These are phyloP conservation scores for Piezodorus guildinii DNA, from an alignment of 1,140 invertebrate genomes.

Conservation along the genomic window DNA sequence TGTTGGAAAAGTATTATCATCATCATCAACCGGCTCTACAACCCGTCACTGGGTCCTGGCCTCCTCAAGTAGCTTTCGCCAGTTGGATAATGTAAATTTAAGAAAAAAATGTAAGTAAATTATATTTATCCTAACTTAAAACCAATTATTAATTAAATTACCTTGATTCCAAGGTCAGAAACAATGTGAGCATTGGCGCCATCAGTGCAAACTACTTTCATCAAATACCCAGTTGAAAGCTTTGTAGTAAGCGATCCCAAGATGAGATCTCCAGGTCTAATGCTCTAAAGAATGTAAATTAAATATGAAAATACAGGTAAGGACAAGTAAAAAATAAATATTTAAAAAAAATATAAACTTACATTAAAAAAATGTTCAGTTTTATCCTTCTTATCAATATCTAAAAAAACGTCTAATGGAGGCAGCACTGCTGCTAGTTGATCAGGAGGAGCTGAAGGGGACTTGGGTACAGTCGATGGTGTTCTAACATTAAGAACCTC, in stretches of 20 bases:
- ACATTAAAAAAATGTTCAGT: slow-evolving; percentile 70
- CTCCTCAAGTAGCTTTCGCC: too few species aligned
- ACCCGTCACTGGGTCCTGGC: too few species aligned
- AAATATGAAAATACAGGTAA: background rate
- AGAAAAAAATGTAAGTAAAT: too few species aligned
- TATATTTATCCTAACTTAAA: too few species aligned
- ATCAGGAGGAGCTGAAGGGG: slow-evolving; percentile 39
- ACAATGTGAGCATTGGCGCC: slow-evolving; percentile 63
- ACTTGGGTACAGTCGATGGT: background rate
- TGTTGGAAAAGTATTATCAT: too few species aligned
- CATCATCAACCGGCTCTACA: too few species aligned
- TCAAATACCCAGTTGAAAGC: slow-evolving; percentile 58
- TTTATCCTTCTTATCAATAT: slow-evolving; percentile 55
- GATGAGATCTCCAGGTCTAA: slow-evolving; percentile 70
- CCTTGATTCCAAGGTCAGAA: slow-evolving; percentile 73
- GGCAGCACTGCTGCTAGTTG: slow-evolving; percentile 65
- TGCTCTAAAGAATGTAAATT: slow-evolving; percentile 46
- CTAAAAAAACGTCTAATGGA: slow-evolving; percentile 68
- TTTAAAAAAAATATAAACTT: slow-evolving; percentile 30
- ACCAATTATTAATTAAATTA: slow-evolving; percentile 28
- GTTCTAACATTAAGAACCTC: slow-evolving; percentile 29
- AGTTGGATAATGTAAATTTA: too few species aligned
- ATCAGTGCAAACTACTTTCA: slow-evolving; percentile 71
- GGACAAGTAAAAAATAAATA: background rate
- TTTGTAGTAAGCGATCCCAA: slow-evolving; percentile 64